Evolutionary conservation across 1,140 invertebrate species (phyloP), one percentile per base, ranked within the genome.

Genomic region (Zeugodacus cucurbitae): DNA sequence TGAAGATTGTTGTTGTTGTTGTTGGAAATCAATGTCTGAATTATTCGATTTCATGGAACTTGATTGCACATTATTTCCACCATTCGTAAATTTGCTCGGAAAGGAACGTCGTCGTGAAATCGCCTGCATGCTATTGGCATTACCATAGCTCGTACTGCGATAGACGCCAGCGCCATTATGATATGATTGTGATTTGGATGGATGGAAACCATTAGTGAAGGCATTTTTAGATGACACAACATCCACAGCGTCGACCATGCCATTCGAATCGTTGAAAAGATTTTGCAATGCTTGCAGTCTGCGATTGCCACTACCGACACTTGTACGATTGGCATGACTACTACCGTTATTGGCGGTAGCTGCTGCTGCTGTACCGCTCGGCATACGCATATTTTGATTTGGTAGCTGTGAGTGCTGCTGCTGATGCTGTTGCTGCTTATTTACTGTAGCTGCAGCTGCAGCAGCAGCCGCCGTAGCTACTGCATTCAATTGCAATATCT

Each of bases 221-320:
- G 41, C 74, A 82, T 22, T 48, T 82, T 82, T 82, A 22, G 74
- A n/a, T 48, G 74, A 29, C 6, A 82, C 41, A 5, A 20, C 74
- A 41, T 89, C 86, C 29, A 87, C 8, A 32, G 87, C 62, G 44
- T 89, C 87, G 34, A 87, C 59, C 57, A 74, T 57, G 67, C 62
- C 87, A 86, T 89, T 88, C 22, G 88, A 88, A 48, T 89, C 88
- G 32, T 88, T 89, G 22, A 89, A 89, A n/a, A 89, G 44, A 88
- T 89, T 89, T 26, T 87, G 88, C 41, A 89, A 54, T 26, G 78
- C 86, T 88, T 89, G 88, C 22, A 88, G 58, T 41, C 88, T 62
- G 22, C 88, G 85, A 86, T 57, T 87, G 6, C 86, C 64, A 78
- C 20, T 32, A 58, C 37, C 64, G 44, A 26, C n/a, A 22, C 20